phyloP scores from a whole-genome alignment of 2,113 vertebrate species.

The Progne subis region DNA sequence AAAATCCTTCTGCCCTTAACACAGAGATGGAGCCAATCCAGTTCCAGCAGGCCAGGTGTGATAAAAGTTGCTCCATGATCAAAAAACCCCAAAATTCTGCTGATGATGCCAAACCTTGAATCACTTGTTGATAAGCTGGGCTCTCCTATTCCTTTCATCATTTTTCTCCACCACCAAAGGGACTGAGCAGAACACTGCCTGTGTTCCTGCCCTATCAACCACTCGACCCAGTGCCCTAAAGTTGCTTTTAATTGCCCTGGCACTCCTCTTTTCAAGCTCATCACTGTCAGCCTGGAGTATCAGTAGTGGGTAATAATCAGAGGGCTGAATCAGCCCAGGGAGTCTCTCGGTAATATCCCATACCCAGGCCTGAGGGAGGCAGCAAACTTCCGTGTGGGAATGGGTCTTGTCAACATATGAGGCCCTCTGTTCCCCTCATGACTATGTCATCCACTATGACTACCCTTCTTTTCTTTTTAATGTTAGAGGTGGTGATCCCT shows the following conservation, averaged over 20 bases:
- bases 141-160: background rate
- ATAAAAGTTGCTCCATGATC: background rate
- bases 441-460: background rate
- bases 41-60: background rate
- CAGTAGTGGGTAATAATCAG: background rate
- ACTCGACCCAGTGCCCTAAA: background rate
- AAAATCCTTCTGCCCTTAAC: background rate
- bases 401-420: background rate
- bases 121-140: background rate
- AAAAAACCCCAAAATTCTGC: background rate
- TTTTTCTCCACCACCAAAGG: background rate
- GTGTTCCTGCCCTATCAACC: background rate
- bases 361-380: background rate
- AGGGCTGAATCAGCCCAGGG: too few species aligned
- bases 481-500: accelerated
- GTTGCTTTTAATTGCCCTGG: background rate
- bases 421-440: background rate
- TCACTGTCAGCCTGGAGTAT: background rate
- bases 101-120: background rate
- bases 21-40: background rate
- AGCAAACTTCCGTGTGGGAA: background rate
- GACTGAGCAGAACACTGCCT: background rate
- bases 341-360: accelerated
- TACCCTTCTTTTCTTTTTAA: background rate
- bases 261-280: background rate